A percentile compares a stretch with the other conserved stretches of the same genome.
Conservation (phyloP, 2,888 invertebrate species). For the Caradrina clavipalpis region DNA sequence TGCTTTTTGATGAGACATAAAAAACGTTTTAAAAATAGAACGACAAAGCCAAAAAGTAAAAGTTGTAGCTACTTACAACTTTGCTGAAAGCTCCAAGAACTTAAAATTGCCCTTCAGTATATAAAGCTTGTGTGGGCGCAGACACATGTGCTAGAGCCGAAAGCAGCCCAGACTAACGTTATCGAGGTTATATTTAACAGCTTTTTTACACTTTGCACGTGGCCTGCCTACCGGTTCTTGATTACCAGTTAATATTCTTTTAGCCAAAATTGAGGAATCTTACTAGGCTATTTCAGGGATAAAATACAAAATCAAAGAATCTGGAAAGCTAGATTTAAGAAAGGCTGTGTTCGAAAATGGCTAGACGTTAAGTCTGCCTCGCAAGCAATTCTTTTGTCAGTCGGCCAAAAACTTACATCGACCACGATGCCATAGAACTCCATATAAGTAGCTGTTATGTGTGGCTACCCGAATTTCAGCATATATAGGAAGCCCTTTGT, state of each 20-base stretch:
- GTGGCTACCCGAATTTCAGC: background rate
- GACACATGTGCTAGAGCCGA: slow-evolving; percentile 31
- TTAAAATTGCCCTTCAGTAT: slow-evolving; percentile 37
- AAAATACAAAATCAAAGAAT: background rate
- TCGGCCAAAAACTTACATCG: slow-evolving; percentile 32
- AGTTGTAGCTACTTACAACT: slow-evolving; percentile 12
- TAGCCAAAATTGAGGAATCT: background rate
- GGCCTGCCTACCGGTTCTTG: slow-evolving; percentile 14
- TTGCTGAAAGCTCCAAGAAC: slow-evolving; percentile 30
- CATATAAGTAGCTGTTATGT: background rate
- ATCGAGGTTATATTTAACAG: slow-evolving; percentile 39
- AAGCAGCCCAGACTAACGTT: slow-evolving; percentile 31
- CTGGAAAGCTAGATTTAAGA: background rate
- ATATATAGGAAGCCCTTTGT: background rate
- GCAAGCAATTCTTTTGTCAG: slow-evolving; percentile 37
- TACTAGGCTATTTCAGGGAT: background rate
- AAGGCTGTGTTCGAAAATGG: background rate
- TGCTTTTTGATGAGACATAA: background rate
- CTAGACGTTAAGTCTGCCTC: slow-evolving; percentile 35
- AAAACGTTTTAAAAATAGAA: slow-evolving; percentile 19
- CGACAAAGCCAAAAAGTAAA: background rate
- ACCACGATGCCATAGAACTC: slow-evolving; percentile 5
- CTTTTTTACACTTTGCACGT: slow-evolving; percentile 41
- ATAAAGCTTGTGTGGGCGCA: slow-evolving; percentile 40
- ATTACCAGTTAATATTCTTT: slow-evolving; percentile 14